Conservation (phyloP, 2,888 invertebrate genomes). For the Orchesella flavescens region DNA sequence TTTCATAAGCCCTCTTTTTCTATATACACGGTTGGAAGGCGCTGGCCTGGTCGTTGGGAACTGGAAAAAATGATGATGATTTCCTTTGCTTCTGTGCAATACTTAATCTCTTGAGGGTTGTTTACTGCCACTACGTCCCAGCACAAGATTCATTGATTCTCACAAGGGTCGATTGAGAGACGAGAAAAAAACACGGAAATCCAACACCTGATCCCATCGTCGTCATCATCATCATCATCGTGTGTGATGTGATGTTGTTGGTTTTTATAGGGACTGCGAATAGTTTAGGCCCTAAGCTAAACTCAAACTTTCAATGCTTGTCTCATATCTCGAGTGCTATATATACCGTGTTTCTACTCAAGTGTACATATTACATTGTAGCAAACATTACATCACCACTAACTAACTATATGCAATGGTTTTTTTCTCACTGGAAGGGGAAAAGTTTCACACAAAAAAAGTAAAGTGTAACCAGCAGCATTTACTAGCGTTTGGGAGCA, state of each 20-base stretch:
- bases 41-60: slow-evolving; percentile 13
- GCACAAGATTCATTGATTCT: slow-evolving; percentile 67
- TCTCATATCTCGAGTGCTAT: slow-evolving; percentile 12
- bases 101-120: slow-evolving; percentile 67
- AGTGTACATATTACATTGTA: background rate
- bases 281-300: slow-evolving; percentile 42
- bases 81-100: slow-evolving; percentile 54
- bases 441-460: slow-evolving; percentile 58
- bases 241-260: slow-evolving; percentile 47
- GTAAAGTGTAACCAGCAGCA: slow-evolving; percentile 53
- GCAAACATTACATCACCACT: slow-evolving; percentile 32
- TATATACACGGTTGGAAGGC: background rate
- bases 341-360: background rate
- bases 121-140: slow-evolving; percentile 63
- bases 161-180: slow-evolving; percentile 64
- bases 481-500: slow-evolving; percentile 49
- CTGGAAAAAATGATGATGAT: slow-evolving; percentile 65
- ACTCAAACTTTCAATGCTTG: slow-evolving; percentile 49
- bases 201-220: slow-evolving; percentile 68
- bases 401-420: slow-evolving; percentile 1
- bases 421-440: slow-evolving; percentile 49
- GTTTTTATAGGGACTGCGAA: slow-evolving; percentile 49
- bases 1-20: slow-evolving; percentile 45
- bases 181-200: slow-evolving; percentile 61
- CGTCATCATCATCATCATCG: slow-evolving; percentile 41